These are phyloP conservation scores for Acanthosepion pharaonis DNA, from an alignment of 2,888 invertebrate genomes.

Conservation along the genomic window DNA sequence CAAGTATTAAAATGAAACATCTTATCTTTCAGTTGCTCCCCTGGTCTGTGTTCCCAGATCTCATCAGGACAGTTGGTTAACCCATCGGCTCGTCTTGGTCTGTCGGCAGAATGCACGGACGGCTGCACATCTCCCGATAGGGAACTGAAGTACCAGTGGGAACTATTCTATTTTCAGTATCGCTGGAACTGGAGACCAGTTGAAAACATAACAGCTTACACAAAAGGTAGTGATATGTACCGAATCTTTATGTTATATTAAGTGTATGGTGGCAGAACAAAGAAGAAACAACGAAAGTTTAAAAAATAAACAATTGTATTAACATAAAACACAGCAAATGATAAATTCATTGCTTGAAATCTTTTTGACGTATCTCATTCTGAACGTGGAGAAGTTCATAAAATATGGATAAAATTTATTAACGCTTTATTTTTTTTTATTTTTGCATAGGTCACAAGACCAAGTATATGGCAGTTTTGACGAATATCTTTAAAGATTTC, in stretches of 20 bases:
- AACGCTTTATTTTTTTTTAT: not conserved
- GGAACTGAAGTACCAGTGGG: constrained; percentile 58
- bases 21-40: not conserved
- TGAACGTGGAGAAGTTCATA: too few species aligned
- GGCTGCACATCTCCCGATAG: constrained; percentile 52
- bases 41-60: constrained; percentile 51
- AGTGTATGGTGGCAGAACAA: too few species aligned
- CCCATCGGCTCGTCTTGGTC: constrained; percentile 53
- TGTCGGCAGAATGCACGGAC: constrained; percentile 47
- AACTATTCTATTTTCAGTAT: constrained; percentile 57
- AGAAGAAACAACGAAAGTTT: too few species aligned
- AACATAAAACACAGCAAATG: too few species aligned
- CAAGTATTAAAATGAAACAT: not conserved
- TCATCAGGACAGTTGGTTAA: constrained; percentile 55
- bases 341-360: too few species aligned
- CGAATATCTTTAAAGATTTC: constrained; percentile 57
- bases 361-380: too few species aligned
- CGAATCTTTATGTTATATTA: too few species aligned
- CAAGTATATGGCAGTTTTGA: constrained; percentile 58
- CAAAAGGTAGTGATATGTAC: constrained; percentile 52
- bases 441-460: constrained; percentile 54
- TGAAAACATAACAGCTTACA: constrained; percentile 49
- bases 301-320: too few species aligned
- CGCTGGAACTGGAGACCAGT: constrained; percentile 59
- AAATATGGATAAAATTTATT: not conserved